Evolutionary conservation across 2,888 invertebrate genomes (phyloP), one percentile per base, ranked within the genome.

Genomic region (Aphrophora alni): DNA sequence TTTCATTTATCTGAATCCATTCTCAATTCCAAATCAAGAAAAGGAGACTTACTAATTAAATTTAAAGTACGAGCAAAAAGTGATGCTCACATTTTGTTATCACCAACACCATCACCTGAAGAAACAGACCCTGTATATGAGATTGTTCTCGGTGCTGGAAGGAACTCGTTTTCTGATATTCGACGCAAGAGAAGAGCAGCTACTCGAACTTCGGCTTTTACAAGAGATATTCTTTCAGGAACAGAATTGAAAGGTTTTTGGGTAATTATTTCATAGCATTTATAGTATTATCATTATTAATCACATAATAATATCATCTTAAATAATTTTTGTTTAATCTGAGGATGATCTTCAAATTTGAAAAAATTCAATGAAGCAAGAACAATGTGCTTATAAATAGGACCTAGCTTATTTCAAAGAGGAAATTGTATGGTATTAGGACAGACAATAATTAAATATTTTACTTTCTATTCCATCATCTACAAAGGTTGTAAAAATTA

Each of bases 61-160:
- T 90, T 94, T 77, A 92, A 92, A 0, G 92, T 94, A 28, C 88
- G 93, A 83, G 92, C 92, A 0, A 87, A 89, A 0, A 93, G 92
- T 86, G 93, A 94, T 86, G 94, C 93, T 0, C 94, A 94, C 85
- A 92, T 94, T 71, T 87, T 94, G 26, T 87, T 94, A 10, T 91
- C 93, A 0, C 88, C 92, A 0, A 89, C 89, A 0, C 86, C 88
- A 0, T 69, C 78, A 12, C 73, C 77, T 59, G 81, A 81, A 44
- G 87, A 85, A 5, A 84, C 81, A 0, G 92, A 92, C 85, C 89
- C 91, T 0, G 93, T 93, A 0, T 94, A 94, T 87, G 94, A 94
- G 88, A 92, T 94, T 72, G 94, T 85, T 24, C 90, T 94, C 27
- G 94, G 94, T 12, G 94, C 93, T 10, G 94, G 94, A 4, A 90